A percentile compares a stretch with the other conserved stretches of the same genome.
phyloP scores from a whole-genome alignment of 2,888 invertebrate species.

The Lochmaea capreae region DNA sequence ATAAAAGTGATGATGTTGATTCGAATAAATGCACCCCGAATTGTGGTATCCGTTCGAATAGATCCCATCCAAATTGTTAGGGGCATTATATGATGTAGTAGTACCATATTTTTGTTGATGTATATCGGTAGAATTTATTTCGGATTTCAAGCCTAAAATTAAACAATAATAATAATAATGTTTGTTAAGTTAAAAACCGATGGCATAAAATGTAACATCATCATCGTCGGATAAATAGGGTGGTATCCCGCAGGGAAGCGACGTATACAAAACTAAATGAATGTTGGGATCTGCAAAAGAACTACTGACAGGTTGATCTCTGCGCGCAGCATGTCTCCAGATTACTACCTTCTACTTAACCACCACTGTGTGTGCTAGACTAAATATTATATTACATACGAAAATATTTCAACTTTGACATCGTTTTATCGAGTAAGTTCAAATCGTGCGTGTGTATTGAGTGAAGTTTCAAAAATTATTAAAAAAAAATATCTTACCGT shows the following conservation, averaged over 20 bases:
- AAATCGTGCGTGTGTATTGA: not conserved
- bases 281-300: slow-evolving; percentile 57
- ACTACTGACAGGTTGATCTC: slow-evolving; percentile 59
- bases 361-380: slow-evolving; percentile 38
- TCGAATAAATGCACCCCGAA: slow-evolving; percentile 60
- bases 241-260: slow-evolving; percentile 53
- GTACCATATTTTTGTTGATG: slow-evolving; percentile 13
- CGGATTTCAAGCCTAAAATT: slow-evolving; percentile 58
- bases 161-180: slow-evolving; percentile 31
- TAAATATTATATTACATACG: slow-evolving; percentile 28
- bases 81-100: slow-evolving; percentile 46
- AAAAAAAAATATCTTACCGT: slow-evolving; percentile 24
- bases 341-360: slow-evolving; percentile 55
- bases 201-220: slow-evolving; percentile 45
- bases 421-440: slow-evolving; percentile 10
- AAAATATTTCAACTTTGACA: slow-evolving; percentile 9
- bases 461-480: not conserved
- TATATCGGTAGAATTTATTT: slow-evolving; percentile 56
- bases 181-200: not conserved
- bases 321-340: slow-evolving; percentile 56
- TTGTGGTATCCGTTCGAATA: slow-evolving; percentile 59
- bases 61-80: slow-evolving; percentile 60
- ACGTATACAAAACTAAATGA: slow-evolving; percentile 60
- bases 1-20: slow-evolving; percentile 50
- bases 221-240: slow-evolving; percentile 47